Percentiles rank a stretch among this genome's conserved stretches.
Conservation (phyloP, 2,113 vertebrate genomes). For the Pimephales promelas region DNA sequence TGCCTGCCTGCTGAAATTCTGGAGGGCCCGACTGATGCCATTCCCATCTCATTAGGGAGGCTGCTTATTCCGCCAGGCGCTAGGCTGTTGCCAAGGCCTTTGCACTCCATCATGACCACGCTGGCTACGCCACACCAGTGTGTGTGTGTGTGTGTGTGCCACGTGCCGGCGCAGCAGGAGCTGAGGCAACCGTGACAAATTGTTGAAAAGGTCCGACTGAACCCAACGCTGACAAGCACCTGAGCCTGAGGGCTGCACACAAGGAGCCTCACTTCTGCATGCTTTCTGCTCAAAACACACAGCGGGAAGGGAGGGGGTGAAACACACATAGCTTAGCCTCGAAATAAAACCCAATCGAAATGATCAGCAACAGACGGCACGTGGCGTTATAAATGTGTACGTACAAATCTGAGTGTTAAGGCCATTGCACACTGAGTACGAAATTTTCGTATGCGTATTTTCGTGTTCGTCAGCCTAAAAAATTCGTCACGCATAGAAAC, state of each 20-base stretch:
- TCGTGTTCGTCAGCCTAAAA: too few species aligned
- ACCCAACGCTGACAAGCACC: conserved; percentile 87
- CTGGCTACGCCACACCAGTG: conserved; percentile 59
- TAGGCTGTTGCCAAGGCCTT: conserved; percentile 79
- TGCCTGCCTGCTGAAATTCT: conserved; percentile 75
- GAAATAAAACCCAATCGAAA: background rate
- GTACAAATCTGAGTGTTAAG: background rate
- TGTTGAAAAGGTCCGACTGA: conserved; percentile 86
- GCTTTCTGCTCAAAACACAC: conserved; percentile 31
- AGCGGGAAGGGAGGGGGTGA: conserved; percentile 43
- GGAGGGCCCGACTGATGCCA: conserved; percentile 80
- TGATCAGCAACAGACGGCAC: background rate
- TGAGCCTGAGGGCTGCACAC: conserved; percentile 81
- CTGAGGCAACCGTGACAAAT: conserved; percentile 91
- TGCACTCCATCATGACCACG: conserved; percentile 76
- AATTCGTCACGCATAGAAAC: too few species aligned
- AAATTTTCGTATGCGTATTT: too few species aligned
- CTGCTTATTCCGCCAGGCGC: conserved; percentile 78
- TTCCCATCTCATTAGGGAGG: conserved; percentile 84
- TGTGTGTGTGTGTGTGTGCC: conserved; percentile 65
- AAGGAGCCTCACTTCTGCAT: conserved; percentile 47
- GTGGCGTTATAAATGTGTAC: background rate
- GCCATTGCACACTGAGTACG: too few species aligned
- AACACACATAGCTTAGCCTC: background rate
- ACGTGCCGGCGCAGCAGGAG: conserved; percentile 94